These are phyloP conservation scores for Callyntrura sp. DNA, from an alignment of 2,888 invertebrate genomes.

Conservation along the genomic window DNA sequence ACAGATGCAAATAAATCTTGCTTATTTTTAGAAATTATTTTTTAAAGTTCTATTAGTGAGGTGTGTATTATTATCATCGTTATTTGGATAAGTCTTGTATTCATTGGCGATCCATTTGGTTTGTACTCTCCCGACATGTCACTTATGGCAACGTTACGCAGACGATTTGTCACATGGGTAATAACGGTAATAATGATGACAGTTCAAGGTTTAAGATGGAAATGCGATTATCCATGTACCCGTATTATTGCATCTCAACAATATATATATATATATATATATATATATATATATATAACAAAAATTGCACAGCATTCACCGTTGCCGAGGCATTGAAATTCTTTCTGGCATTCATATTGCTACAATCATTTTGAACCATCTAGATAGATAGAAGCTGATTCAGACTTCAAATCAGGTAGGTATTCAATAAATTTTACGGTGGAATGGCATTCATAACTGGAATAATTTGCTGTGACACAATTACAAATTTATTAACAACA, in stretches of 20 bases:
- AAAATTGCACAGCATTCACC: too few relatives aligned
- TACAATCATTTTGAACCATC: too few relatives aligned
- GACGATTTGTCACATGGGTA: not conserved
- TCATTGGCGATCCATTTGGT: constrained; percentile 21
- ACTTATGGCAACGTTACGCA: constrained; percentile 20
- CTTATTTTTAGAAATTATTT: not conserved
- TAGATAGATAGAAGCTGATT: too few relatives aligned
- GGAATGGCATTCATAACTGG: too few relatives aligned
- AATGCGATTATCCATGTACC: not conserved
- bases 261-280: not conserved
- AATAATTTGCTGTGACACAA: too few relatives aligned
- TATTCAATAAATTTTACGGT: too few relatives aligned
- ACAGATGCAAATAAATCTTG: not conserved
- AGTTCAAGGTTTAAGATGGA: not conserved
- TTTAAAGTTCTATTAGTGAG: not conserved
- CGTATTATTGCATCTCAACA: not conserved
- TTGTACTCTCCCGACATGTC: constrained; percentile 22
- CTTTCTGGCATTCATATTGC: too few relatives aligned
- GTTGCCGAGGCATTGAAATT: too few relatives aligned
- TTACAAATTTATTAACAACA: too few relatives aligned
- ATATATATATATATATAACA: not conserved
- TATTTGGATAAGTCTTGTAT: constrained; percentile 20
- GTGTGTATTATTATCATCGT: too few relatives aligned
- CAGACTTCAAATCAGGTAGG: too few relatives aligned
- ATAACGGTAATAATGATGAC: constrained; percentile 5